phyloP scores from a whole-genome alignment of 2,113 vertebrate genomes.

The Cyprinodon variegatus region DNA sequence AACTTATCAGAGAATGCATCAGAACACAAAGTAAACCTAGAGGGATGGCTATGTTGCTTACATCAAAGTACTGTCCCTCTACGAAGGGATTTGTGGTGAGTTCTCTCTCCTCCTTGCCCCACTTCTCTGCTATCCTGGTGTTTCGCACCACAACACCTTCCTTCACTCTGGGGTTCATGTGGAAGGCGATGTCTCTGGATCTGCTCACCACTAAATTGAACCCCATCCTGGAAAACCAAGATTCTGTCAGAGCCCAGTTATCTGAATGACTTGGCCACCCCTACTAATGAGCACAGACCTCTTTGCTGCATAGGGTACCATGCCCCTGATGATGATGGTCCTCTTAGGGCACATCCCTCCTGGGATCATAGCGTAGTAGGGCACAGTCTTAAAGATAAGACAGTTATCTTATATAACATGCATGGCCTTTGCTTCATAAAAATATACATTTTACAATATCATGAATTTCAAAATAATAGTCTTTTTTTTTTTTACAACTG shows the following conservation, averaged over 20 bases:
- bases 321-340: constrained; percentile 84
- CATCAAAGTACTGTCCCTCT: constrained; percentile 86
- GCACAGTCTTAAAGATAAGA: constrained; percentile 70
- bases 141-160: constrained; percentile 79
- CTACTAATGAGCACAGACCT: constrained; percentile 63
- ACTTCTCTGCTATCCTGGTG: constrained; percentile 70
- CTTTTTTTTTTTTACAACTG: neutral
- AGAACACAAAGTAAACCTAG: neutral
- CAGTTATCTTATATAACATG: neutral
- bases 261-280: neutral
- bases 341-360: constrained; percentile 81
- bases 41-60: constrained; percentile 46
- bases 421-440: too few relatives aligned
- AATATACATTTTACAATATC: too few relatives aligned
- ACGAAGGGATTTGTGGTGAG: constrained; percentile 77
- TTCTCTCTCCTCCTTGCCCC: constrained; percentile 81
- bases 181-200: constrained; percentile 73
- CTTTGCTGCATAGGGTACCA: constrained; percentile 67
- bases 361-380: constrained; percentile 71
- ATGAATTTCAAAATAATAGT: neutral
- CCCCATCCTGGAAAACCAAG: constrained; percentile 63
- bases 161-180: constrained; percentile 78
- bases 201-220: constrained; percentile 78
- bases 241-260: neutral
- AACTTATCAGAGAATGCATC: neutral